Percentiles rank a stretch among this genome's conserved stretches.
Conservation (phyloP, 2,113 vertebrate genomes). For the Thryonomys swinderianus region DNA sequence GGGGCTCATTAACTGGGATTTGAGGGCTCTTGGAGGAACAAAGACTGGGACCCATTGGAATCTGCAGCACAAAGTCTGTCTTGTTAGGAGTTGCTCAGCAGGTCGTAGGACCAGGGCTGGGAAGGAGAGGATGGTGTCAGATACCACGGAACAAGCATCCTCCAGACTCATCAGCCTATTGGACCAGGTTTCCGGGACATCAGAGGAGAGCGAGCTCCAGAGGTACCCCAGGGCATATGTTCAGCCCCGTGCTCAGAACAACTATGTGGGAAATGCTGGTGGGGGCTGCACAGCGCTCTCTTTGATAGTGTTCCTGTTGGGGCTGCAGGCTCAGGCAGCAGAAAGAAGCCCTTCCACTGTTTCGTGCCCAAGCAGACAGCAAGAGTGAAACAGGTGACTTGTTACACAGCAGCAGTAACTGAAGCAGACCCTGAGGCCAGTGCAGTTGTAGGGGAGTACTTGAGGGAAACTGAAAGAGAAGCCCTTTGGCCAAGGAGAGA, state of each 20-base stretch:
- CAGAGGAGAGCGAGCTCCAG: not conserved
- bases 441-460: not conserved
- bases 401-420: not conserved
- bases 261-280: not conserved
- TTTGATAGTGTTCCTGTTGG: not conserved
- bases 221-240: not conserved
- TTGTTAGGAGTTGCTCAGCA: not conserved
- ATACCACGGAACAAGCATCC: not conserved
- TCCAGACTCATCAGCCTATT: not conserved
- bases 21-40: not conserved
- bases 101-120: not conserved
- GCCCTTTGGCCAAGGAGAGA: not conserved
- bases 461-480: not conserved
- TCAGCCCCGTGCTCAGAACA: not conserved
- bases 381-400: not conserved
- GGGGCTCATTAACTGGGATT: not conserved
- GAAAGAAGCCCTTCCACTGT: not conserved
- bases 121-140: not conserved
- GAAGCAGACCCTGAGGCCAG: not conserved
- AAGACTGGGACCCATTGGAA: not conserved
- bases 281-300: not conserved
- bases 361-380: not conserved
- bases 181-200: not conserved
- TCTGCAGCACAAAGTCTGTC: not conserved
- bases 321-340: not conserved